A percentile compares a stretch with the other conserved stretches of the same genome.
Evolutionary conservation across 2,113 vertebrate species (phyloP).

Genomic region (Agelaius phoeniceus): DNA sequence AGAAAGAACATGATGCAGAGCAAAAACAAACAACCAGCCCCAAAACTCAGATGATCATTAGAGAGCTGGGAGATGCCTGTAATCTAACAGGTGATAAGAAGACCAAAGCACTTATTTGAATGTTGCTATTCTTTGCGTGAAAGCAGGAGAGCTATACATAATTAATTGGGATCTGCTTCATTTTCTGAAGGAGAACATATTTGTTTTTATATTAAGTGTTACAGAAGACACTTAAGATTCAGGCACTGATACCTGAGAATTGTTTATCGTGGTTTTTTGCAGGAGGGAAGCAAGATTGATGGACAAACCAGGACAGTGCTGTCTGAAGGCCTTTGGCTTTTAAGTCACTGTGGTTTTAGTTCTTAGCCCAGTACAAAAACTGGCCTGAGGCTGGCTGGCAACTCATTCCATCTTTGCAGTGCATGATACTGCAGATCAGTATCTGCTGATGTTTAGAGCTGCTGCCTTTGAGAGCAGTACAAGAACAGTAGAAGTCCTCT

Average conservation of each 20-base stretch:
- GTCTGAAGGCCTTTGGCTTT: neutral
- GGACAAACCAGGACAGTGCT: neutral
- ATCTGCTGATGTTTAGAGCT: neutral
- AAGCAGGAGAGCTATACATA: constrained; percentile 50
- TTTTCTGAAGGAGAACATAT: constrained; percentile 62
- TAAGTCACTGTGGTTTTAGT: neutral
- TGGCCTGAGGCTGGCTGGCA: neutral
- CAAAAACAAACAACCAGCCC: neutral
- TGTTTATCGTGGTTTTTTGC: neutral
- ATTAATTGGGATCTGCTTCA: constrained; percentile 66
- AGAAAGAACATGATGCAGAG: neutral
- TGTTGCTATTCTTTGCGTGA: constrained; percentile 23
- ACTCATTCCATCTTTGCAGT: neutral
- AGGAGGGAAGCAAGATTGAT: neutral
- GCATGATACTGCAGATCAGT: neutral
- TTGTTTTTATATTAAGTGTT: constrained; percentile 64
- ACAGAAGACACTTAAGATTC: constrained; percentile 60
- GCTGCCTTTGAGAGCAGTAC: neutral
- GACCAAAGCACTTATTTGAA: constrained; percentile 7
- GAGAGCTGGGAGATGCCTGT: constrained; percentile 28
- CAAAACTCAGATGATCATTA: constrained; percentile 7
- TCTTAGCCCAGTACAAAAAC: neutral
- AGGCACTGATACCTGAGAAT: constrained; percentile 27
- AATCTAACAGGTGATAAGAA: constrained; percentile 54
- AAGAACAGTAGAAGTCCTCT: neutral